phyloP scores from a whole-genome alignment of 2,113 vertebrate species.

The Craseonycteris thonglongyai region DNA sequence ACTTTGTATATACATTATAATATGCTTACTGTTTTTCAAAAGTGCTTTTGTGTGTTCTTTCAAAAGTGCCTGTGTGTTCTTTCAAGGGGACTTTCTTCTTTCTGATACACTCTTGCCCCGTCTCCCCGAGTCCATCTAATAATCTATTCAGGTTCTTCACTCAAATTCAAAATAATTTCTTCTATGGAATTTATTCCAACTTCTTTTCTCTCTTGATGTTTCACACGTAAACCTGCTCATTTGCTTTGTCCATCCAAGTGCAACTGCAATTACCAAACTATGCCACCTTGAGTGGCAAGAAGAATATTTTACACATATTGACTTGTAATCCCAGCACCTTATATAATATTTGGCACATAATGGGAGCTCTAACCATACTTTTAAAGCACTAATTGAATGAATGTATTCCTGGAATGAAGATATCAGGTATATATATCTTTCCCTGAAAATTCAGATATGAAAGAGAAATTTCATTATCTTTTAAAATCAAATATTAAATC shows the following conservation, averaged over 20 bases:
- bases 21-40: not conserved
- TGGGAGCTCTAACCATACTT: not conserved
- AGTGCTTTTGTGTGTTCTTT: not conserved
- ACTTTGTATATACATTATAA: no score
- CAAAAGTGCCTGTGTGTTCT: not conserved
- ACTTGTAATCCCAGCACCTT: not conserved
- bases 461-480: not conserved
- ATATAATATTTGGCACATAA: not conserved
- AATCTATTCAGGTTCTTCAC: not conserved
- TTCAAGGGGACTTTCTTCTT: not conserved
- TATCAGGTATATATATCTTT: not conserved
- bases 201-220: not conserved
- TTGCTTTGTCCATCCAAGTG: not conserved
- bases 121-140: not conserved
- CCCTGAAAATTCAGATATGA: not conserved
- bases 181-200: not conserved
- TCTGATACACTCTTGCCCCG: not conserved
- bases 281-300: not conserved
- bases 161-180: not conserved
- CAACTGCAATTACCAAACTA: not conserved
- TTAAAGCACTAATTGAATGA: not conserved
- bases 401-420: not conserved
- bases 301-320: not conserved
- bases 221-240: not conserved
- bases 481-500: not conserved